Conservation (phyloP, 1,140 invertebrate genomes). For the Drusus annulatus region DNA sequence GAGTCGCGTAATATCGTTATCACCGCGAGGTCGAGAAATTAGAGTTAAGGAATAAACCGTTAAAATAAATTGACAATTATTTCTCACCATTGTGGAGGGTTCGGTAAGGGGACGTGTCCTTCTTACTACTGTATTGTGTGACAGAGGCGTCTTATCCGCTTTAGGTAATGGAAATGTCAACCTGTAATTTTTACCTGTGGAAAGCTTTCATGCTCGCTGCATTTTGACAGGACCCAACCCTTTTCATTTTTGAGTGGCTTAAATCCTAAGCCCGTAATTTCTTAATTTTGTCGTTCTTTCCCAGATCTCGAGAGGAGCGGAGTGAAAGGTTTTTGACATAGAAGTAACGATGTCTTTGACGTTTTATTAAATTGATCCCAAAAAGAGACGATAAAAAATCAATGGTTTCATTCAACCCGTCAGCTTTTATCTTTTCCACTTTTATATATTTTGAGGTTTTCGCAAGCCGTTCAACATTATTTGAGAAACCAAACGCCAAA, state of each 20-base stretch:
- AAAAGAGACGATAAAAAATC: no score
- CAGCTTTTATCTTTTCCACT: no score
- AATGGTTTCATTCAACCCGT: neutral
- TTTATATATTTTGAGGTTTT: no score
- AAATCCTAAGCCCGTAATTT: neutral
- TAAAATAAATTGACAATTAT: conserved; percentile 54
- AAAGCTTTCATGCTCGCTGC: neutral
- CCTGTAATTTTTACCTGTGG: conserved; percentile 43
- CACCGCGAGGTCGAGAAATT: neutral
- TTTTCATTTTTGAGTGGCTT: conserved; percentile 48
- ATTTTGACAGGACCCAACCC: conserved; percentile 47
- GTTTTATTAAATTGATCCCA: conserved; percentile 1
- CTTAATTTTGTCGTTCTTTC: neutral
- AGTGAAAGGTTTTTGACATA: neutral
- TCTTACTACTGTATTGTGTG: conserved; percentile 31
- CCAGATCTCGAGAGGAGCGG: no score
- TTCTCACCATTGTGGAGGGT: conserved; percentile 34
- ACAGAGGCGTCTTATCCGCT: conserved; percentile 52
- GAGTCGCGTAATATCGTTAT: no score
- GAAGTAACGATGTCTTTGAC: neutral
- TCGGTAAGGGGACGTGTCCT: conserved; percentile 25
- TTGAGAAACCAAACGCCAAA: no score
- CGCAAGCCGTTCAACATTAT: no score
- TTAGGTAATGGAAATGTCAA: conserved; percentile 57
- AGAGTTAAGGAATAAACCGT: conserved; percentile 29